phyloP scores from a whole-genome alignment of 64 coral and sea anemone genomes.

The Montipora capricornis region DNA sequence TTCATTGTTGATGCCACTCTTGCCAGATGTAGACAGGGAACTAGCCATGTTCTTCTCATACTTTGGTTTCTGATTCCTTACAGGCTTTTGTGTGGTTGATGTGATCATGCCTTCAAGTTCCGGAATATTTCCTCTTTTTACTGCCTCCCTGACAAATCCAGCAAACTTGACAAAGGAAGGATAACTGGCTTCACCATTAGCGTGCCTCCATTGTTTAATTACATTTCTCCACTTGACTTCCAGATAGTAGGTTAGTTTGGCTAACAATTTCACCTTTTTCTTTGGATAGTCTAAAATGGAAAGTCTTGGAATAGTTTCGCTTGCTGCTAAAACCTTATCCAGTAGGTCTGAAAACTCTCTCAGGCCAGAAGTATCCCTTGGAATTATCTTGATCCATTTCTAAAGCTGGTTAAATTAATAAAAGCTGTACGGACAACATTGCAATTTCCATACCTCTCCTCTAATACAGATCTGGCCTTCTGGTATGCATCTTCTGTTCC shows the following conservation, averaged over 20 bases:
- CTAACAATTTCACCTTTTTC: slow-evolving; percentile 31
- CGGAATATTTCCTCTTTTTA: too few species aligned
- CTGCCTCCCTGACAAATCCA: background rate
- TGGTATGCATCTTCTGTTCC: slow-evolving; percentile 12
- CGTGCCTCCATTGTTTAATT: slow-evolving; percentile 8
- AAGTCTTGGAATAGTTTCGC: slow-evolving; percentile 46
- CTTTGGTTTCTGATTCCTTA: background rate
- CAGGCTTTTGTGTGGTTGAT: background rate
- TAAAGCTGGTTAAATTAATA: slow-evolving; percentile 45
- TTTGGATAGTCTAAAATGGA: slow-evolving; percentile 53
- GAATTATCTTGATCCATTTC: slow-evolving; percentile 43
- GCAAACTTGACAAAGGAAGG: background rate
- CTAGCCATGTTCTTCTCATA: background rate
- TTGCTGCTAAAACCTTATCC: slow-evolving; percentile 14
- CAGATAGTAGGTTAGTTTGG: slow-evolving; percentile 1
- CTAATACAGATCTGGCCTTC: background rate
- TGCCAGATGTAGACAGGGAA: slow-evolving; percentile 4
- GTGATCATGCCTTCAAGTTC: background rate
- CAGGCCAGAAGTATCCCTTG: background rate
- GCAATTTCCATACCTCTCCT: slow-evolving; percentile 71
- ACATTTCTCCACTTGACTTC: background rate
- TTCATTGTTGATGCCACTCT: background rate
- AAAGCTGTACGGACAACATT: slow-evolving; percentile 67
- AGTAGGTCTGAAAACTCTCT: slow-evolving; percentile 53
- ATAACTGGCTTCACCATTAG: background rate